phyloP scores from a whole-genome alignment of 2,888 invertebrate genomes.

The Amorpha juglandis region DNA sequence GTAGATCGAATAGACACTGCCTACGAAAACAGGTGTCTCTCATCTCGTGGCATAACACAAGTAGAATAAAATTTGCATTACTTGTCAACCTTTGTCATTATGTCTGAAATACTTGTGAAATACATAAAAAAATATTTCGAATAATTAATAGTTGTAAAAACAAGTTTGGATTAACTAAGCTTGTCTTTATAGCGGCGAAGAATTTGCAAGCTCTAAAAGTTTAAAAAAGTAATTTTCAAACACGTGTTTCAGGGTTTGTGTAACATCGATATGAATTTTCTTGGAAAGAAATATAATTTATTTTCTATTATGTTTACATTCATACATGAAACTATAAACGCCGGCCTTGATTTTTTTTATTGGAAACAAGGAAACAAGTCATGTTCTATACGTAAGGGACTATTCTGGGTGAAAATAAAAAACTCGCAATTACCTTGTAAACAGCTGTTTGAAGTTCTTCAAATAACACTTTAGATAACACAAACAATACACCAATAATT shows the following conservation, averaged over 20 bases:
- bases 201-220: neutral
- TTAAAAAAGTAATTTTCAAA: neutral
- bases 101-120: no score
- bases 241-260: neutral
- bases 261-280: neutral
- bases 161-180: no score
- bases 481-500: neutral
- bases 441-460: conserved; percentile 3
- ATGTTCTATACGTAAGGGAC: neutral
- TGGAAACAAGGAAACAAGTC: neutral
- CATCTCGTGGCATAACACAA: no score
- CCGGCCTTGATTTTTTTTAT: neutral
- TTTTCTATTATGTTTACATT: neutral
- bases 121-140: no score
- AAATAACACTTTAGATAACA: neutral
- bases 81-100: no score
- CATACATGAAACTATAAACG: neutral
- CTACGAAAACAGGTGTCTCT: no score
- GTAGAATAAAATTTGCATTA: no score
- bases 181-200: no score
- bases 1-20: no score
- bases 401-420: neutral
- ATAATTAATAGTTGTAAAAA: no score
- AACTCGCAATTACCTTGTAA: conserved; percentile 9
- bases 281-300: neutral